A percentile compares a stretch with the other conserved stretches of the same genome.
Conservation (phyloP, 2,888 invertebrate species). For the Drosophila merina region DNA sequence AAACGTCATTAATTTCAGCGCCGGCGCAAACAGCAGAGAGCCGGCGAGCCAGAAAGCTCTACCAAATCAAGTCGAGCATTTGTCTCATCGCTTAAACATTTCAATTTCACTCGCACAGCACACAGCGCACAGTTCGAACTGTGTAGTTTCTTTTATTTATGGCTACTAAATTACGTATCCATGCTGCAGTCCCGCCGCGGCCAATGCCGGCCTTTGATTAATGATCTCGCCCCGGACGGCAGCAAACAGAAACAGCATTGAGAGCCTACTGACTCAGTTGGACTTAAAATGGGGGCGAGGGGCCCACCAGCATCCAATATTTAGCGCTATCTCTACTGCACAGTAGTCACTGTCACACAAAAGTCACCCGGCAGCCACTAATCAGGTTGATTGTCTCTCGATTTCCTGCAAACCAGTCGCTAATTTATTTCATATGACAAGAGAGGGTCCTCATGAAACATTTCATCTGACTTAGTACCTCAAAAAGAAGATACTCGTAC, state of each 20-base stretch:
- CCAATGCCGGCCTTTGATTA: conserved; percentile 56
- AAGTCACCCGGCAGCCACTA: conserved; percentile 61
- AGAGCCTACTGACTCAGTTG: conserved; percentile 21
- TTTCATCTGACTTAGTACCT: too few species aligned
- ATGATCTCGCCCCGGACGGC: conserved; percentile 60
- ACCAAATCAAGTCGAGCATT: conserved; percentile 74
- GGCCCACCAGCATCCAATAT: conserved; percentile 62
- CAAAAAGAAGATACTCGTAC: too few species aligned
- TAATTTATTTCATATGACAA: conserved; percentile 6
- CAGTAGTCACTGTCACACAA: conserved; percentile 62
- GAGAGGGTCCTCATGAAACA: too few species aligned
- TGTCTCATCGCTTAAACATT: conserved; percentile 79
- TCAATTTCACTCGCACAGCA: conserved; percentile 69
- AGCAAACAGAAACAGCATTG: background rate
- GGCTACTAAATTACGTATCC: conserved; percentile 78
- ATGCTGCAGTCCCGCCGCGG: conserved; percentile 51
- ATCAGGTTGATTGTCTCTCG: conserved; percentile 79
- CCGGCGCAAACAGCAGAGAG: conserved; percentile 45
- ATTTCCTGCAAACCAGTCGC: conserved; percentile 65
- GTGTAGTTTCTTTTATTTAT: conserved; percentile 74
- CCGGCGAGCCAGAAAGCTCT: conserved; percentile 38
- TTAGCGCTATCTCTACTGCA: conserved; percentile 58
- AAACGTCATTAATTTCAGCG: conserved; percentile 71
- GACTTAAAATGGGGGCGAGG: conserved; percentile 4
- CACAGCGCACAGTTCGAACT: conserved; percentile 23